Conservation (phyloP, 2,888 invertebrate species). For the Ectemnius cavifrons region DNA sequence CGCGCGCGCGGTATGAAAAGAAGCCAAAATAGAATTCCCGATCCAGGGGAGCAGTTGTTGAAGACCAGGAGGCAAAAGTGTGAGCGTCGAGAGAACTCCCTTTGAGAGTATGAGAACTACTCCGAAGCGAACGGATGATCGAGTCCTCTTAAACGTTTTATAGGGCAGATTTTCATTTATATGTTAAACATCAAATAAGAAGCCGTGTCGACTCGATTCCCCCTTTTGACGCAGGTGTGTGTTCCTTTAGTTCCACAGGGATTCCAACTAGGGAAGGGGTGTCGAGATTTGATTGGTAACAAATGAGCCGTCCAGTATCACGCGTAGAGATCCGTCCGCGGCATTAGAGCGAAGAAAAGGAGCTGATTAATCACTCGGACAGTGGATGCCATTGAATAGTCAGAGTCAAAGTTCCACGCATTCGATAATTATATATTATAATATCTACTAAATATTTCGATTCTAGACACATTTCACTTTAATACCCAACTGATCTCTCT, state of each 20-base stretch:
- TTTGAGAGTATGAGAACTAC: slow-evolving; percentile 32
- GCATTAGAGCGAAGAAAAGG: too few relatives aligned
- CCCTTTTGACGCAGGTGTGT: slow-evolving; percentile 33
- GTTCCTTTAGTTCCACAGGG: slow-evolving; percentile 24
- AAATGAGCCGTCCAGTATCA: slow-evolving; percentile 57
- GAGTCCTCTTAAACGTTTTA: slow-evolving; percentile 71
- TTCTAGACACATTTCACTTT: too few relatives aligned
- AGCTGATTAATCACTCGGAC: too few relatives aligned
- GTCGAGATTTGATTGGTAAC: slow-evolving; percentile 61
- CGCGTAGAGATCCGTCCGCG: neutral
- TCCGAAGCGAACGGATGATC: slow-evolving; percentile 63
- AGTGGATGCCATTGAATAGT: too few relatives aligned
- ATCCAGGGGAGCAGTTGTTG: slow-evolving; percentile 68
- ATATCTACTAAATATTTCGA: too few relatives aligned
- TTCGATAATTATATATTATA: too few relatives aligned
- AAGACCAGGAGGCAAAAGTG: slow-evolving; percentile 18
- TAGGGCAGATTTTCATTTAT: slow-evolving; percentile 74
- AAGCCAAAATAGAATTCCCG: slow-evolving; percentile 68
- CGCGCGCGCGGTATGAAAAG: slow-evolving; percentile 39
- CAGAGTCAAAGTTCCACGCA: too few relatives aligned
- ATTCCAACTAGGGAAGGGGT: slow-evolving; percentile 9
- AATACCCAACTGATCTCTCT: too few relatives aligned
- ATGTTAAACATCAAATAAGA: slow-evolving; percentile 72
- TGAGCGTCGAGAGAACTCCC: slow-evolving; percentile 31
- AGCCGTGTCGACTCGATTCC: slow-evolving; percentile 1